A percentile compares a stretch with the other conserved stretches of the same genome.
Evolutionary conservation across 2,797 vertebrate genomes (phyloP).

Genomic region (Parotocinclus haroldoi): DNA sequence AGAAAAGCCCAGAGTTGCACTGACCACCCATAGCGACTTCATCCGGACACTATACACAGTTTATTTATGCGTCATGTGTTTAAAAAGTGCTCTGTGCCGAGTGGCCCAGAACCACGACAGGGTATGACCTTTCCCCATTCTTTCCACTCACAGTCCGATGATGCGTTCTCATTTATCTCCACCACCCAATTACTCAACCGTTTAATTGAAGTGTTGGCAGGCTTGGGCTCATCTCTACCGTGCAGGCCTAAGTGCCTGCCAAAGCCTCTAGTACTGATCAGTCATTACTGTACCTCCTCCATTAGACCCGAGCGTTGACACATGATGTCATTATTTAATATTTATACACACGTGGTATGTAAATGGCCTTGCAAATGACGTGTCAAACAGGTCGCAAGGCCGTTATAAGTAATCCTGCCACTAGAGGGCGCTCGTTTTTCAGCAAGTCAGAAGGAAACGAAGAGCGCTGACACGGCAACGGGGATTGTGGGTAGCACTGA

Average conservation of each 20-base stretch:
- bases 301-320: slow-evolving; percentile 56
- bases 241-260: slow-evolving; percentile 39
- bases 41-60: slow-evolving; percentile 31
- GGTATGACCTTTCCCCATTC: slow-evolving; percentile 49
- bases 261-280: slow-evolving; percentile 52
- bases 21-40: slow-evolving; percentile 23
- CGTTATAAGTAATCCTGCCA: neutral
- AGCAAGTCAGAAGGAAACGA: neutral
- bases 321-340: slow-evolving; percentile 59
- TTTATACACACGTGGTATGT: slow-evolving; percentile 39
- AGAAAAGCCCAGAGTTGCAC: slow-evolving; percentile 21
- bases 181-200: slow-evolving; percentile 64
- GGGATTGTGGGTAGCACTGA: no score
- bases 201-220: slow-evolving; percentile 73
- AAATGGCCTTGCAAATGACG: slow-evolving; percentile 45
- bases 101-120: slow-evolving; percentile 27
- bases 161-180: slow-evolving; percentile 59
- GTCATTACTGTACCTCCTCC: slow-evolving; percentile 56
- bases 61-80: slow-evolving; percentile 57
- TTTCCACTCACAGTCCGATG: slow-evolving; percentile 54
- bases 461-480: neutral
- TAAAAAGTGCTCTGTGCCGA: slow-evolving; percentile 49
- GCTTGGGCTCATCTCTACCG: slow-evolving; percentile 26
- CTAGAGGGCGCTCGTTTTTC: slow-evolving; percentile 12
- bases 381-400: neutral